These are phyloP conservation scores for Atherinomorus stipes DNA, from an alignment of 2,113 vertebrate species.

Conservation along the genomic window DNA sequence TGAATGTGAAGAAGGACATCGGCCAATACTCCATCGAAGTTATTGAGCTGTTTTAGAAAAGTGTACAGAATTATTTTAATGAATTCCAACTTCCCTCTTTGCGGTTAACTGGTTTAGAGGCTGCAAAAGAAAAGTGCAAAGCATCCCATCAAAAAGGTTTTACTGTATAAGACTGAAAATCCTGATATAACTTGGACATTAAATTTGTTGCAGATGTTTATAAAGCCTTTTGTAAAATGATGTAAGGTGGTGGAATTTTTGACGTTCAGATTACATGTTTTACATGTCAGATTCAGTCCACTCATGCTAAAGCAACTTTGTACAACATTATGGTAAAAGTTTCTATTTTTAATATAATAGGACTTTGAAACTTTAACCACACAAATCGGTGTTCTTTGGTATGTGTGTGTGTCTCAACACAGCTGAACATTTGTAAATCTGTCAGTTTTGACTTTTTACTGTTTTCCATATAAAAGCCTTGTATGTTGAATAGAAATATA, in stretches of 20 bases:
- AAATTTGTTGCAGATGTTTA: background rate
- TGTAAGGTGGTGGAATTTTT: background rate
- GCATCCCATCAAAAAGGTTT: background rate
- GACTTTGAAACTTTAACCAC: background rate
- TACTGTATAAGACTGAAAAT: background rate
- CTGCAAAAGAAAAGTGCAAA: no score
- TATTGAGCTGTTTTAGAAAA: slow-evolving; percentile 89
- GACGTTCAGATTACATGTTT: background rate
- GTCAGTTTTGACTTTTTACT: slow-evolving; percentile 20
- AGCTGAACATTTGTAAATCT: slow-evolving; percentile 34
- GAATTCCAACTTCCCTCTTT: slow-evolving; percentile 46
- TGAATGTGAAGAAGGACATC: slow-evolving; percentile 78
- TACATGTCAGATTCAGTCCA: slow-evolving; percentile 1
- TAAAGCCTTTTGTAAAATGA: slow-evolving; percentile 19
- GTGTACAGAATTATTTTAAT: slow-evolving; percentile 69
- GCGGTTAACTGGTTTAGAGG: slow-evolving; percentile 7
- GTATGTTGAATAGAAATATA: slow-evolving; percentile 44
- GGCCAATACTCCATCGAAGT: slow-evolving; percentile 94
- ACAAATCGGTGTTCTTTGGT: background rate
- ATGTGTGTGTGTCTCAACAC: slow-evolving; percentile 22
- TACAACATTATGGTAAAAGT: background rate
- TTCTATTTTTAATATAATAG: background rate
- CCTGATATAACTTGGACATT: background rate
- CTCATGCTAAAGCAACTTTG: background rate
- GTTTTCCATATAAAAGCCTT: slow-evolving; percentile 22